Evolutionary conservation across 1,140 invertebrate species (phyloP).

Genomic region (Zaprionus capensis): DNA sequence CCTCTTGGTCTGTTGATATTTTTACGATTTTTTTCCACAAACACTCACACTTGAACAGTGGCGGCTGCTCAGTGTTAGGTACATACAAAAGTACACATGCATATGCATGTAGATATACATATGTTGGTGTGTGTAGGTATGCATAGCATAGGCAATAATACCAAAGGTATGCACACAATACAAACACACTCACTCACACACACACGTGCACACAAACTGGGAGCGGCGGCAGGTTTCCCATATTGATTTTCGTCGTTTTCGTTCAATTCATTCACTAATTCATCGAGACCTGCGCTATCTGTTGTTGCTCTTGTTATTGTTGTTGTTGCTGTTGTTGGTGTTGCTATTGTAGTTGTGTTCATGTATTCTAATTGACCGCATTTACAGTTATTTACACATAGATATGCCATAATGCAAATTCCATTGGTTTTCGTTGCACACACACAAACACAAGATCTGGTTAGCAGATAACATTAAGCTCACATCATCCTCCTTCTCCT

Average conservation of each 20-base stretch:
- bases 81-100: conserved; percentile 12
- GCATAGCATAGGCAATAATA: conserved; percentile 35
- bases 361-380: conserved; percentile 71
- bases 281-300: conserved; percentile 51
- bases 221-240: conserved; percentile 75
- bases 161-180: conserved; percentile 37
- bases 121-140: conserved; percentile 22
- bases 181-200: conserved; percentile 1
- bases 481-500: conserved; percentile 36
- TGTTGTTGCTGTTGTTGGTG: neutral
- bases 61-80: conserved; percentile 44
- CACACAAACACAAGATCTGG: conserved; percentile 25
- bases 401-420: conserved; percentile 30
- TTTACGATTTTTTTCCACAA: conserved; percentile 57
- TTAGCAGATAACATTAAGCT: conserved; percentile 50
- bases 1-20: conserved; percentile 71
- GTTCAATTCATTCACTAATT: conserved; percentile 81
- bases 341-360: conserved; percentile 14
- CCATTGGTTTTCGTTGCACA: conserved; percentile 15
- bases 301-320: neutral
- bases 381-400: conserved; percentile 43
- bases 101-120: conserved; percentile 6
- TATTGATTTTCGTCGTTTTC: conserved; percentile 81
- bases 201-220: conserved; percentile 55
- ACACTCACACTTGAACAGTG: conserved; percentile 21